Base-by-base conservation (phyloP, 2,113 vertebrate species). In the Xiphophorus couchianus region DNA sequence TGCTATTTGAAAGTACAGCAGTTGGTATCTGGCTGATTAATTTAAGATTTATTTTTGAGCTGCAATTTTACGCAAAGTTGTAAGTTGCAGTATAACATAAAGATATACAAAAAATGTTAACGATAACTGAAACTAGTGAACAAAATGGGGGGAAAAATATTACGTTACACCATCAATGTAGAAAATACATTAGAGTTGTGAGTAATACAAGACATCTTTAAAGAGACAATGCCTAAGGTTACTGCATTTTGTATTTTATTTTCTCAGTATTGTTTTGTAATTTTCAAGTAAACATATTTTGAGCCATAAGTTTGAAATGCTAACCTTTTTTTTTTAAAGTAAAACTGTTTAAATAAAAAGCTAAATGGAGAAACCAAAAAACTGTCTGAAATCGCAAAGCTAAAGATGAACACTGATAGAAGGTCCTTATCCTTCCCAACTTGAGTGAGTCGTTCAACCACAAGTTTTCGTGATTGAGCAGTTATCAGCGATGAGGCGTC, bases 391-490 rank as follows among this genome's bases (percentile, higher is more conserved):
- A 77, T 79, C 77, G 5, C 9, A 88, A 76, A 39, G 65, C 63
- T 2, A 62, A 65, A 27, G 71, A 86, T 82, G 75, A 74, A 72
- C 19, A 7, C 62, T 14, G 82, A 83, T 86, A 78, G 73, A 68
- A 22, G n/a, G 69, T 78, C 39, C 48, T 22, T 84, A 62, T 85
- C 82, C 71, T 66, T 68, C 62, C 12, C 75, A 69, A 39, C 62
- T 80, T 1, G 44, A 85, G 80, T 73, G 81, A 89, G 81, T 86
- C 67, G 63, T 86, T 78, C 82, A 75, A 76, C 48, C 73, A 39
- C 78, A 77, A 65, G 88, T 88, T 81, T 65, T 66, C 69, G 68
- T 82, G 86, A 91, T 87, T 88, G 88, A 89, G 86, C 88, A 90
- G 89, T 83, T 91, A 85, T 91, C 87, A 84, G 83, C 35, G 64